Evolutionary conservation across 2,888 invertebrate genomes (phyloP), one percentile per base, ranked within the genome.

Genomic region (Drosophila meridionalis): DNA sequence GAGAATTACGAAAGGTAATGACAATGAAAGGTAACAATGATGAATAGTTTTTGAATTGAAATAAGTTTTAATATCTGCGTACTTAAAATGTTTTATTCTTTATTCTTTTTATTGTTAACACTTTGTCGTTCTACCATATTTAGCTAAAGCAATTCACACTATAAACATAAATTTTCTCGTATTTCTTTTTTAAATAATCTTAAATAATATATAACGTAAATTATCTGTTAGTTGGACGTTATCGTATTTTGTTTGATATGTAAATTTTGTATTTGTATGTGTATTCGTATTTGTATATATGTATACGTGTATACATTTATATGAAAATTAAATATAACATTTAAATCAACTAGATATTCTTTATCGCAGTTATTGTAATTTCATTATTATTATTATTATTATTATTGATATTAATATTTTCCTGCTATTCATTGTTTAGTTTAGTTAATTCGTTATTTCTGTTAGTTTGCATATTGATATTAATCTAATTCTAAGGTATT

Each of bases 181-280:
- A 42, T 40, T 11, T 42, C n/a, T 45, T 26, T 57, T 57, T 48
- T 38, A 20, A 45, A 36, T 32, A 61, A 56, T 45, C 53, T 63
- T 63, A 76, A 57, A 57, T 62, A 34, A 72, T 52, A 53, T 42
- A n/a, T 55, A 64, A 65, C 52, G 20, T 26, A 20, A 56, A 32
- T 50, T 32, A 42, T 48, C 43, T 52, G 53, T 42, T 58, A 66
- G 59, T 61, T 80, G 76, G 78, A 78, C 78, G 66, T 67, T 69
- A 61, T 62, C 20, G 60, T 72, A 55, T 48, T 69, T 61, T 62
- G 28, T 71, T 71, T 70, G 75, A 78, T 70, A 79, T 78, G 79
- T 79, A 65, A 68, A 36, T 76, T 53, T 34, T 57, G 12, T 26
- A 26, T 38, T 38, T 9, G 53, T 38, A 38, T 36, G 38, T 8